These are phyloP conservation scores for Hapalemur alaotrensis DNA, from an alignment of 2,797 vertebrate genomes.

Conservation along the genomic window DNA sequence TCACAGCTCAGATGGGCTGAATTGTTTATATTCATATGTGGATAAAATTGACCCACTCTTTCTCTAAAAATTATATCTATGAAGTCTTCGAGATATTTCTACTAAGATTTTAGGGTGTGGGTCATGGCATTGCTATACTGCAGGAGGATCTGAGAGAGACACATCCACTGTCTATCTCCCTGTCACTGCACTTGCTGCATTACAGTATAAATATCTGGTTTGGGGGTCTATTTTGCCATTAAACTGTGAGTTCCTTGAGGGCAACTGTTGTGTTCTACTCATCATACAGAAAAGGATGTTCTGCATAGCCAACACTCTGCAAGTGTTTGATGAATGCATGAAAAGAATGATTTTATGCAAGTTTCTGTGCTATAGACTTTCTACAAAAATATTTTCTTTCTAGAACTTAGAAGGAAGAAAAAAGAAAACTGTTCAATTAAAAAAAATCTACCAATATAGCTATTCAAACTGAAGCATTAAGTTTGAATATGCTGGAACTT, in stretches of 20 bases:
- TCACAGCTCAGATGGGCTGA: slow-evolving; percentile 83
- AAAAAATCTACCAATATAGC: slow-evolving; percentile 35
- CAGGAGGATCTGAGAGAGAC: background rate
- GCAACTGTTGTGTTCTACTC: background rate
- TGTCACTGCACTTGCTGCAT: background rate
- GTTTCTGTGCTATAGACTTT: background rate
- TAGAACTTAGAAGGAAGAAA: slow-evolving; percentile 45
- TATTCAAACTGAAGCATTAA: background rate
- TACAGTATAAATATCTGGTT: background rate
- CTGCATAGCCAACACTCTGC: background rate
- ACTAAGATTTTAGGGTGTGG: background rate
- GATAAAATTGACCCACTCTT: slow-evolving; percentile 73
- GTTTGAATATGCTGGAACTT: background rate
- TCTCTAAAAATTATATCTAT: slow-evolving; percentile 13
- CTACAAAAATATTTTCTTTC: slow-evolving; percentile 47
- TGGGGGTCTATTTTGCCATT: background rate
- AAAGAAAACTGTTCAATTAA: background rate
- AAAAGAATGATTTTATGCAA: background rate
- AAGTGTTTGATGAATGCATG: background rate
- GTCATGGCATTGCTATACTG: background rate
- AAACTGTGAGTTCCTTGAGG: background rate
- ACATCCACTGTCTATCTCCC: background rate
- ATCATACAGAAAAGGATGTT: background rate
- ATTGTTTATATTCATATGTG: slow-evolving; percentile 77
- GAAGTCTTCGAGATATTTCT: slow-evolving; percentile 38